Evolutionary conservation across 1,140 invertebrate genomes (phyloP).

Genomic region (Drosophila mayri): DNA sequence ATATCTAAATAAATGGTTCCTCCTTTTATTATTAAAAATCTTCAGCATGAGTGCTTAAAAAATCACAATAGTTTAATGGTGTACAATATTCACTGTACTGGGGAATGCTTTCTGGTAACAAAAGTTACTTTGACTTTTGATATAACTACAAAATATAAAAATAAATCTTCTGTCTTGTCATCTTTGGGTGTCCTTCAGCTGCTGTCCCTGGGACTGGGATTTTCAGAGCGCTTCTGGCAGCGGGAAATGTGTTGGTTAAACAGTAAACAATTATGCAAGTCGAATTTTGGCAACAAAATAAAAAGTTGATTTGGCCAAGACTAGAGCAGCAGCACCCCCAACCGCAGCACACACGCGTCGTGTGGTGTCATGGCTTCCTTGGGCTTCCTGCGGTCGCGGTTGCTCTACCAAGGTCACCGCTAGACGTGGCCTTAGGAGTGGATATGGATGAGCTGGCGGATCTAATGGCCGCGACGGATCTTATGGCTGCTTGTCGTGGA

Average conservation of each 20-base stretch:
- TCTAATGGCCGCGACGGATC: slow-evolving; percentile 12
- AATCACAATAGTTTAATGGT: slow-evolving; percentile 32
- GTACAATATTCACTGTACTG: slow-evolving; percentile 7
- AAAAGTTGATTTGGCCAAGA: slow-evolving; percentile 14
- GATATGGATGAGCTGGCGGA: slow-evolving; percentile 14
- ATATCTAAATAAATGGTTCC: not conserved
- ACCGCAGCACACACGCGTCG: not conserved
- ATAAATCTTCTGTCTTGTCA: not conserved
- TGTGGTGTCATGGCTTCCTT: slow-evolving; percentile 49
- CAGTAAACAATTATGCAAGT: slow-evolving; percentile 34
- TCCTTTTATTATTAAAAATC: not conserved
- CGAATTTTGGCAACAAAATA: slow-evolving; percentile 34
- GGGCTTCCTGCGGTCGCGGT: slow-evolving; percentile 17
- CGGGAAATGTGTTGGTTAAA: slow-evolving; percentile 25
- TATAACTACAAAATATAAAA: slow-evolving; percentile 22
- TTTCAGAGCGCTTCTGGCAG: not conserved
- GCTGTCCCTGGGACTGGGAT: not conserved
- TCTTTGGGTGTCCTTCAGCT: not conserved
- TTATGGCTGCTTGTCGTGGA: slow-evolving; percentile 14
- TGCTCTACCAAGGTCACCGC: slow-evolving; percentile 9
- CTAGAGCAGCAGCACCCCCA: slow-evolving; percentile 5
- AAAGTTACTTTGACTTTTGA: not conserved
- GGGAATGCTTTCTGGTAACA: not conserved
- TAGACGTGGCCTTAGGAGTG: not conserved
- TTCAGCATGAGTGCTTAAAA: not conserved